Base-by-base conservation (phyloP, 2,888 invertebrate genomes). In the Myopa testacea region DNA sequence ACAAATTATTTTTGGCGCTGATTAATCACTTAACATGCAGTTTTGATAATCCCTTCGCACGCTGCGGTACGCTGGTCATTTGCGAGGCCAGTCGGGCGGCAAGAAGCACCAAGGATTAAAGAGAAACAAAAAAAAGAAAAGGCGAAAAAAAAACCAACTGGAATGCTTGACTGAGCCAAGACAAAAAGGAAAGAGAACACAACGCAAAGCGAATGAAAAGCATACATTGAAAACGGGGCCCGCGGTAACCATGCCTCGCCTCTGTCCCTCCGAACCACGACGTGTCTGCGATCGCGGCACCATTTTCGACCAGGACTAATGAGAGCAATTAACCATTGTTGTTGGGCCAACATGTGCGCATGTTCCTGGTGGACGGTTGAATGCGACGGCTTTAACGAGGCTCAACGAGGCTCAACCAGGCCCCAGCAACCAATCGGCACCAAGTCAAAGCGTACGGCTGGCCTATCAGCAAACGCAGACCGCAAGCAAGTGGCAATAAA, bases 1-100 rank as follows among this genome's bases (percentile, higher is more conserved):
- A 84, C 86, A 88, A 87, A 87, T 88, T 87, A 87, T 87, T 87
- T 85, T 85, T 87, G 87, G 88, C 87, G 86, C 88, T 87, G 87
- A 87, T 87, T 87, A 88, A 87, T 87, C 87, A 87, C 87, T 87
- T 87, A 87, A 87, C 87, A 88, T 87, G 88, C 83, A 83, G 81
- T 84, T 82, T 82, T 79, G 83, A 85, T 85, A 84, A 85, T 84
- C 82, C 82, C 86, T 84, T 80, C 82, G 81, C 82, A 82, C 84
- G 82, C 76, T 78, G 78, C 76, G 70, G 19, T 26, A 62, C 71
- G 65, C 16, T 4, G 34, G 26, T 50, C 12, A 26, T 40, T 45
- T 50, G 50, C 63, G 16, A 45, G 26, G 63, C 14, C 38, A 55
- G 55, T 55, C 14, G n/a, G 19, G 19, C 19, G 19, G 72, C 26